phyloP scores from a whole-genome alignment of 2,797 vertebrate species.

The Leptatherina wallacei region DNA sequence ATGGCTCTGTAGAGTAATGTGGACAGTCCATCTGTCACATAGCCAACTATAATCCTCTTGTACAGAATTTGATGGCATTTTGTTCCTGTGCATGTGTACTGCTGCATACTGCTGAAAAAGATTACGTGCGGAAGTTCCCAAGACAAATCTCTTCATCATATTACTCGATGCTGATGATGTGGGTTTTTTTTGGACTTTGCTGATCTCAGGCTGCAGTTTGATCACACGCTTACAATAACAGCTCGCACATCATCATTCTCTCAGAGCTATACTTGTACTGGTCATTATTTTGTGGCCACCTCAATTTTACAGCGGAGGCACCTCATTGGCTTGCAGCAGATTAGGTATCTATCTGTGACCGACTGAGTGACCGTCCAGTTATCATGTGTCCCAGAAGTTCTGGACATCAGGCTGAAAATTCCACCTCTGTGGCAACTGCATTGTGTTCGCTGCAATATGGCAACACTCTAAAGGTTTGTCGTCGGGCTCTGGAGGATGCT shows the following conservation, averaged over 20 bases:
- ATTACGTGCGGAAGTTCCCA: constrained; percentile 36
- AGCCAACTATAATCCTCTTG: constrained; percentile 47
- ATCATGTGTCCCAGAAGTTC: constrained; percentile 66
- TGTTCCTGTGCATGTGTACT: constrained; percentile 21
- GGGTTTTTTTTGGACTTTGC: constrained; percentile 21
- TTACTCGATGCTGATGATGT: constrained; percentile 23
- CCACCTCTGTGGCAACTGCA: constrained; percentile 63
- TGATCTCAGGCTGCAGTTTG: constrained; percentile 33
- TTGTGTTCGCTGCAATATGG: constrained; percentile 65
- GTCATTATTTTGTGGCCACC: constrained; percentile 55
- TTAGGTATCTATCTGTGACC: constrained; percentile 60
- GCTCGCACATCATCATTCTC: constrained; percentile 18
- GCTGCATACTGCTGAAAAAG: constrained; percentile 20
- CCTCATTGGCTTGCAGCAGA: constrained; percentile 68
- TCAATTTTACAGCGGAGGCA: constrained; percentile 29
- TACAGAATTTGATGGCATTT: constrained; percentile 25
- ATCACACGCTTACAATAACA: constrained; percentile 38
- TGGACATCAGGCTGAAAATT: constrained; percentile 49
- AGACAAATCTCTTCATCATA: constrained; percentile 35
- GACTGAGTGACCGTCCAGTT: constrained; percentile 50
- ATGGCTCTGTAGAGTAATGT: constrained; percentile 32
- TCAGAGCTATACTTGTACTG: constrained; percentile 25
- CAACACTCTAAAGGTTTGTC: constrained; percentile 28
- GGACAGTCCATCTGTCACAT: constrained; percentile 37
- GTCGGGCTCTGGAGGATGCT: constrained; percentile 47